Evolutionary conservation across 1,140 invertebrate genomes (phyloP).

Genomic region (Thaumatotibia leucotreta): DNA sequence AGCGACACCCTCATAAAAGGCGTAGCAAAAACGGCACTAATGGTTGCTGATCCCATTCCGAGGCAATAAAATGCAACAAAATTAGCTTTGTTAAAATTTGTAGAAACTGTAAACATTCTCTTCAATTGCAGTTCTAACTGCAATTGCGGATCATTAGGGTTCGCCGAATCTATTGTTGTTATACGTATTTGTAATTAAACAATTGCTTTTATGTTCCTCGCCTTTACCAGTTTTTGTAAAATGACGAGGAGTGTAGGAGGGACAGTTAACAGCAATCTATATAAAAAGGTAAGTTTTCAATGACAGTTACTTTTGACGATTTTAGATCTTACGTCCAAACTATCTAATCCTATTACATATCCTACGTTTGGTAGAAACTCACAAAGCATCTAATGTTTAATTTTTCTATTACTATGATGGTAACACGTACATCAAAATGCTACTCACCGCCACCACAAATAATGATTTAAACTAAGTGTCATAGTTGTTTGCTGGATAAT

Average conservation of each 20-base stretch:
- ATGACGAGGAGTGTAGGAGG: not conserved
- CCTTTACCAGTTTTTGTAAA: constrained; percentile 49
- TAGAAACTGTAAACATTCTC: constrained; percentile 53
- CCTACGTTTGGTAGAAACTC: no score
- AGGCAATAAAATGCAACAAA: constrained; percentile 75
- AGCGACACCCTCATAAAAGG: constrained; percentile 74
- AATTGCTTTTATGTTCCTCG: constrained; percentile 56
- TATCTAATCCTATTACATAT: no score
- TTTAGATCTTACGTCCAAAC: not conserved
- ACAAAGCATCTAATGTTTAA: no score
- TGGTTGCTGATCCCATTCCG: constrained; percentile 71
- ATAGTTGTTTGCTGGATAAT: no score
- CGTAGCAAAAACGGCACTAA: constrained; percentile 71
- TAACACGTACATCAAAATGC: no score
- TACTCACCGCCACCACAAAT: no score
- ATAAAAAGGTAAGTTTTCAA: not conserved
- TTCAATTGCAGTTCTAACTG: no score
- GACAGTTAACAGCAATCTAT: not conserved
- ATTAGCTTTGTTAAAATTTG: constrained; percentile 72
- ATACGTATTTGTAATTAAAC: constrained; percentile 37
- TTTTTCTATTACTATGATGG: no score
- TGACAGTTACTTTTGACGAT: no score
- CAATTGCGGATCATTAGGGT: constrained; percentile 33
- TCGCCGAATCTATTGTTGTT: constrained; percentile 37
- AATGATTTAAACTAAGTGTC: no score